Evolutionary conservation across 2,888 invertebrate species (phyloP).

Genomic region (Orgyia antiqua): DNA sequence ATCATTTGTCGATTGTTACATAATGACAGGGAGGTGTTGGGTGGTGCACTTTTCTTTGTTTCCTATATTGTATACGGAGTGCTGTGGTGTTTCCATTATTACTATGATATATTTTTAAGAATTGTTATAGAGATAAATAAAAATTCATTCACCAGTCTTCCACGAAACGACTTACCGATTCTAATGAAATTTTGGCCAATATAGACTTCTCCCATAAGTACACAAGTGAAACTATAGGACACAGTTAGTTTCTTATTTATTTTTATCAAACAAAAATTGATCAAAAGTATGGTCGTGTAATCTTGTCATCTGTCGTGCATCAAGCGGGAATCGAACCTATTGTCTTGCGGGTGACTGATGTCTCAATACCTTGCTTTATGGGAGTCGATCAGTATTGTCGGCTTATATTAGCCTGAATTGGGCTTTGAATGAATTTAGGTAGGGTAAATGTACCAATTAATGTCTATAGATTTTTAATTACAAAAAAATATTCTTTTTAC

Average conservation of each 20-base stretch:
- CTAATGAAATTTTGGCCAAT: too few relatives aligned
- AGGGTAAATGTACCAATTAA: conserved; percentile 26
- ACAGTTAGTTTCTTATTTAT: too few relatives aligned
- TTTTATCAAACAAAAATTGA: conserved; percentile 10
- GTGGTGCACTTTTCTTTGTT: background rate
- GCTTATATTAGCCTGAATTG: conserved; percentile 52
- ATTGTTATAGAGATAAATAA: too few relatives aligned
- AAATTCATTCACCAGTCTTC: too few relatives aligned
- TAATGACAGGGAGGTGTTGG: conserved; percentile 16
- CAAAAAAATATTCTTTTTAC: too few relatives aligned
- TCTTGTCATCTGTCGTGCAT: conserved; percentile 47
- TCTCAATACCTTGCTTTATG: conserved; percentile 70
- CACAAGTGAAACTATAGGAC: too few relatives aligned
- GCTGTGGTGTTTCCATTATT: background rate
- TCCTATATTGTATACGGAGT: background rate
- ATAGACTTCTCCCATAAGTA: too few relatives aligned
- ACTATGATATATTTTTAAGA: too few relatives aligned
- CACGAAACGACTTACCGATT: too few relatives aligned
- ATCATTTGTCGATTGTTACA: conserved; percentile 59
- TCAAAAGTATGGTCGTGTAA: conserved; percentile 32
- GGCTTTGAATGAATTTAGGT: conserved; percentile 41
- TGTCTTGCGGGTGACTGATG: conserved; percentile 67
- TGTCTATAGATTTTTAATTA: too few relatives aligned
- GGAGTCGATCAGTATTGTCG: conserved; percentile 72
- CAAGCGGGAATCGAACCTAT: conserved; percentile 58